phyloP scores from a whole-genome alignment of 2,113 vertebrate genomes.

The Cynopterus brachyotis region DNA sequence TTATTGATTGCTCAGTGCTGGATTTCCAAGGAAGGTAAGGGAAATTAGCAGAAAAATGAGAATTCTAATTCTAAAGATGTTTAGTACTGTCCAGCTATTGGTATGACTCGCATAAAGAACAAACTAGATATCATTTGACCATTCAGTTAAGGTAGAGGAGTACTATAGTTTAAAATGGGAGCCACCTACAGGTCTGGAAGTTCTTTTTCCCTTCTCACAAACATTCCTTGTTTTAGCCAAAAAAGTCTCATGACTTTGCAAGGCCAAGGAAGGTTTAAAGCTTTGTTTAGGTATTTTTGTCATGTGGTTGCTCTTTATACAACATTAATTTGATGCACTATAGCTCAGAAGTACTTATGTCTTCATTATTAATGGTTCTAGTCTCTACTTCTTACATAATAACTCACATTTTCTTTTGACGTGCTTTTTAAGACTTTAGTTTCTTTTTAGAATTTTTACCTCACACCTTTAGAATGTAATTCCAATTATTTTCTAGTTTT shows the following conservation, averaged over 20 bases:
- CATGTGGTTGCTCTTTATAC: neutral
- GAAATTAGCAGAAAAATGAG: slow-evolving; percentile 84
- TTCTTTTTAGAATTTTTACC: neutral
- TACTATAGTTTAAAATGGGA: neutral
- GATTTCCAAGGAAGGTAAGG: slow-evolving; percentile 83
- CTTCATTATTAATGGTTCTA: neutral
- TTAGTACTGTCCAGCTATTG: neutral
- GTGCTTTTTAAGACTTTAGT: neutral
- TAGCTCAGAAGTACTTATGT: neutral
- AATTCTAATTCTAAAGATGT: neutral
- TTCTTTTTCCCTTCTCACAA: neutral
- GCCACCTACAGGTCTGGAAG: neutral
- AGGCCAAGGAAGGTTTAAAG: neutral
- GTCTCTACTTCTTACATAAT: neutral
- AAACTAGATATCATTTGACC: neutral
- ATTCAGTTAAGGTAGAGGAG: neutral
- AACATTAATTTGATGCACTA: neutral
- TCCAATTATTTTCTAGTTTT: neutral
- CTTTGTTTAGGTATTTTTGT: neutral
- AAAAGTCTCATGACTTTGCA: neutral
- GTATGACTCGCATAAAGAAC: neutral
- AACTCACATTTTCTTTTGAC: neutral
- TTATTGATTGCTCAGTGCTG: slow-evolving; percentile 78
- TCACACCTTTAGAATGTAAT: neutral
- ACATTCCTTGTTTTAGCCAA: neutral